Base-by-base conservation (phyloP, 64 coral and sea anemone species). In the Acropora yongei region DNA sequence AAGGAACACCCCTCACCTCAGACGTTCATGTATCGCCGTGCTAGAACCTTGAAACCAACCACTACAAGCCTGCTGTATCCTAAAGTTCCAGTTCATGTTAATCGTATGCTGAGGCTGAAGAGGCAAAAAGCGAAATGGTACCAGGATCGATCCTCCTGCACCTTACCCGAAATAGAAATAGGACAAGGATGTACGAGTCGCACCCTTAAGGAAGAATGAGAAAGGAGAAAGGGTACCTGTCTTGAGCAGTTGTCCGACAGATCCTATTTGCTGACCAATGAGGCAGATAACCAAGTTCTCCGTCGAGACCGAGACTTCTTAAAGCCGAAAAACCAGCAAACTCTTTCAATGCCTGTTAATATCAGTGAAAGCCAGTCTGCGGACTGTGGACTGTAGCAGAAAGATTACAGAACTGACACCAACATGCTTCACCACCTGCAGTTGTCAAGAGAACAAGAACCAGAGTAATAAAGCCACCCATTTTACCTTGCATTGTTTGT, bases 241-340 rank as follows among this genome's bases (percentile, higher is more conserved):
- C 16, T 88, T 48, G 48, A 93, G 78, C 89, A 93, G 80, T 69
- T 93, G 14, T 93, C 92, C 12, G 72, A 93, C 78, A 79, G 86
- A 16, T 93, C 92, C 73, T 93, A 89, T 89, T n/a, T 89, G 68
- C 86, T 93, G 77, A 49, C 51, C 4, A 16, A 47, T 49, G 57
- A 93, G 19, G 44, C 78, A 20, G 69, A 75, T 74, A 79, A 19
- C 42, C 55, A 89, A 66, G 9, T 61, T 13, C 41, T 93, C 78
- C 72, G 87, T 49, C 13, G 87, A 82, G 89, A 89, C 74, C 66
- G 87, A 16, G 46, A 16, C 0, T 79, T 79, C 77, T 18, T 79
- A 17, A 79, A 49, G 18, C 77, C 77, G 77, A 79, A 48, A 79
- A 51, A 79, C 77, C 77, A 79, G 77, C 77, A n/a, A 14, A 14